Evolutionary conservation across 2,113 vertebrate species (phyloP).

Genomic region (Phainopepla nitens): DNA sequence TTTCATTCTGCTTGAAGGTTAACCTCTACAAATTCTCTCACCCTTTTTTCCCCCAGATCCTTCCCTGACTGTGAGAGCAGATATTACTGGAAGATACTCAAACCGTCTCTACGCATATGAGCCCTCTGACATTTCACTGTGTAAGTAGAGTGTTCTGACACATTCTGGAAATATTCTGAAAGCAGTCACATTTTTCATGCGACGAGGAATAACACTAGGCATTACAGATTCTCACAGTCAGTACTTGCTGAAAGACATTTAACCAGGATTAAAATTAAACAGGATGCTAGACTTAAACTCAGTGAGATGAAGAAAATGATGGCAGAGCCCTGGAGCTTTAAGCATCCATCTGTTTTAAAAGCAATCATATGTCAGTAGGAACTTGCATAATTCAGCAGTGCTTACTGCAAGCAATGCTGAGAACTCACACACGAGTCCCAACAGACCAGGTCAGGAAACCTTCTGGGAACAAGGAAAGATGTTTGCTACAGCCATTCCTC

Average conservation of each 20-base stretch:
- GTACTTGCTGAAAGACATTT: neutral
- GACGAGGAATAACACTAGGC: neutral
- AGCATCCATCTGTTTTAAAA: neutral
- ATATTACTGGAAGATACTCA: constrained; percentile 87
- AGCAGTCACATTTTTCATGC: neutral
- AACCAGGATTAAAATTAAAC: neutral
- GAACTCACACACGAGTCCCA: neutral
- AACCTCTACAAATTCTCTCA: neutral
- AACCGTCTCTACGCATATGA: constrained; percentile 95
- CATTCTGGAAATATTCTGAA: neutral
- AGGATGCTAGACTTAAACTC: neutral
- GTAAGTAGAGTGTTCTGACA: constrained; percentile 76
- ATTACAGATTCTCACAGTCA: neutral
- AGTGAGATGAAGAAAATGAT: neutral
- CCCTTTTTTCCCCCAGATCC: constrained; percentile 78
- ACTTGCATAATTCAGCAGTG: neutral
- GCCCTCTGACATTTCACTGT: constrained; percentile 74
- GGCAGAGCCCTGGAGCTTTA: neutral
- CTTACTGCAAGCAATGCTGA: neutral
- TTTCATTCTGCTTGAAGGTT: neutral
- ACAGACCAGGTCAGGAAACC: neutral
- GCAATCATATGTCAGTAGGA: neutral
- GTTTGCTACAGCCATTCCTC: neutral
- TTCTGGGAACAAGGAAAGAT: neutral
- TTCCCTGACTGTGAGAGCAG: constrained; percentile 92